Evolutionary conservation across 2,113 vertebrate genomes (phyloP).

Genomic region (Upupa epops): DNA sequence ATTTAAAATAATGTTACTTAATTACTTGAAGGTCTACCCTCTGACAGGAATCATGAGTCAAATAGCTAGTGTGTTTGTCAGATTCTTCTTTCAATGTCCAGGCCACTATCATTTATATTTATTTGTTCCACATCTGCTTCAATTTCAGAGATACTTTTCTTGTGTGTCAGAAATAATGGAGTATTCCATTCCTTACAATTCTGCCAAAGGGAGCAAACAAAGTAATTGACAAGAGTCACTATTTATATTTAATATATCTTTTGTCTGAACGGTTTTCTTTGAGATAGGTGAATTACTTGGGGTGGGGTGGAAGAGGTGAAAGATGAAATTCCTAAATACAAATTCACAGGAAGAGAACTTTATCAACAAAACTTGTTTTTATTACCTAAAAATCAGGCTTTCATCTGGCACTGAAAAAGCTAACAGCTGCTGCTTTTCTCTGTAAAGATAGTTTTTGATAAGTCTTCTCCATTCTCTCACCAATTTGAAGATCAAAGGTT

Average conservation of each 20-base stretch:
- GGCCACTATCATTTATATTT: slow-evolving; percentile 27
- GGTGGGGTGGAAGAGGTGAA: fast-evolving
- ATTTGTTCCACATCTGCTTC: slow-evolving; percentile 47
- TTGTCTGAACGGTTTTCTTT: not conserved
- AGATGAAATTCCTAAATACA: not conserved
- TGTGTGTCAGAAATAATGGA: slow-evolving; percentile 49
- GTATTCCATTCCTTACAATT: slow-evolving; percentile 11
- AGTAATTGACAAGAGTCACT: not conserved
- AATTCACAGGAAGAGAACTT: not conserved
- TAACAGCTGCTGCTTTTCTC: not conserved
- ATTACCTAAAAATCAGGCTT: slow-evolving; percentile 16
- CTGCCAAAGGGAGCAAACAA: slow-evolving; percentile 25
- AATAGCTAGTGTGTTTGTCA: slow-evolving; percentile 9
- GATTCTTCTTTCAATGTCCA: not conserved
- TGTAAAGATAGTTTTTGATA: not conserved
- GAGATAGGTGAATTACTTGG: not conserved
- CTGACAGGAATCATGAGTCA: slow-evolving; percentile 24
- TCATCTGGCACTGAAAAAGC: not conserved
- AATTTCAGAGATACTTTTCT: slow-evolving; percentile 49
- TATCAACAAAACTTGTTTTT: not conserved
- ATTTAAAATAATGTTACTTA: slow-evolving; percentile 1
- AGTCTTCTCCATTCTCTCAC: not conserved
- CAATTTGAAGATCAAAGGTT: not conserved
- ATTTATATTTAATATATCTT: slow-evolving; percentile 6
- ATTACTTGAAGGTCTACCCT: slow-evolving; percentile 3